Base-by-base conservation (phyloP, 2,888 invertebrate genomes). In the Hedya salicella region DNA sequence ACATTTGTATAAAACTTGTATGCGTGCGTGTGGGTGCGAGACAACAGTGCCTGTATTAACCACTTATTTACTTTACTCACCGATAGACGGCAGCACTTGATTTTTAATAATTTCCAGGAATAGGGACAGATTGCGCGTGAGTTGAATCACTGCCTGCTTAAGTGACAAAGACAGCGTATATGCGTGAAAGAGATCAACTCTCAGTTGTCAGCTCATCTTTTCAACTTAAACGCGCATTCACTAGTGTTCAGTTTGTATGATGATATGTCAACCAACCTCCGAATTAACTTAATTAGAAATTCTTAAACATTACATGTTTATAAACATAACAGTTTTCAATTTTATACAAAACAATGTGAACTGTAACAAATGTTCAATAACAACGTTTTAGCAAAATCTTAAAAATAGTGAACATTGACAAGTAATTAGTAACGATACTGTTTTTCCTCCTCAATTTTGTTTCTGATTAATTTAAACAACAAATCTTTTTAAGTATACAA, bases 1-100 rank as follows among this genome's bases (percentile, higher is more conserved):
- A 87, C 78, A 86, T 84, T 85, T 87, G 83, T 87, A 87, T 80
- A 62, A 81, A 81, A 83, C 67, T 69, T 74, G 50, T 69, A 49
- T 67, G 61, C 67, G 69, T 52, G 40, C 74, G 73, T 72, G 73
- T 61, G 68, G 48, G 67, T 67, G 69, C 68, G 49, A 25, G 5
- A 25, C 62, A 70, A 71, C 70, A 72, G 71, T 73, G 81, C 80
- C 80, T 80, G 74, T 72, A 69, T 71, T 68, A 70, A 71, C 52
- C 66, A 70, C 68, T 67, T 69, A 70, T 66, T 71, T 68, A 62
- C 69, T 21, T 70, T 70, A 63, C 68, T 68, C 67, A 54, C 63
- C 59, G 70, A 69, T 69, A 65, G 46, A 52, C 39, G 62, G 62
- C 48, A 56, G 54, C 63, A 56, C 63, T 40, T 13, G n/a, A 25